Evolutionary conservation across 2,113 vertebrate species (phyloP), one percentile per base, ranked within the genome.

Genomic region (Cyprinus carpio): DNA sequence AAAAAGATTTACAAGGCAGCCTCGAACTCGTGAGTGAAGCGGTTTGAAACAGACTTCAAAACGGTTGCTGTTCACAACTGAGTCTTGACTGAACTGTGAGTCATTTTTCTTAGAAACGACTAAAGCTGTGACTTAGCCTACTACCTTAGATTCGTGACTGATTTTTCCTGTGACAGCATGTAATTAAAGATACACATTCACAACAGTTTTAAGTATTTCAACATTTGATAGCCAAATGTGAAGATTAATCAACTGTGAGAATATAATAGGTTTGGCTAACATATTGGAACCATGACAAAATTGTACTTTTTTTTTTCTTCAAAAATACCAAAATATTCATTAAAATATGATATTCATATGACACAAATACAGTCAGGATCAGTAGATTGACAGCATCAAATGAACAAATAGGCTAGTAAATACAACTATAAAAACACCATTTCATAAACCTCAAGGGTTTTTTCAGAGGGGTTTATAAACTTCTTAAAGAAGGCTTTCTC

Each of bases 401-500:
- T 16, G 15, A 67, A 6, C 65, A 8, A 20, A 31, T 10, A 40
- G 2, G 3, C 7, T 18, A 31, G 7, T 15, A 6, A 56, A 56
- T 64, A 51, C 27, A 31, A 29, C 27, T 10, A 43, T 11, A 6
- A 71, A 84, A 34, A 20, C 40, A 37, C 23, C n/a, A 46, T 75
- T 29, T 84, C 67, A 75, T 51, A 75, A 83, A 60, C 65, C 54
- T 62, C 31, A 85, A 54, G 8, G 7, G 65, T 72, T 27, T 40
- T 71, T 89, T 80, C 65, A 75, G 10, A 86, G 78, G 43, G 83
- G 75, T 88, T 89, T 89, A 87, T 87, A 89, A 83, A 84, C 84
- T 87, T 90, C 88, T 90, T 67, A 67, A 75, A 75, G 9, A 67
- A 1, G 27, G 40, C 43, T 86, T 90, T 92, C 91, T 90, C 89